These are phyloP conservation scores for Martes martes DNA, from an alignment of 2,113 vertebrate species.

Conservation along the genomic window DNA sequence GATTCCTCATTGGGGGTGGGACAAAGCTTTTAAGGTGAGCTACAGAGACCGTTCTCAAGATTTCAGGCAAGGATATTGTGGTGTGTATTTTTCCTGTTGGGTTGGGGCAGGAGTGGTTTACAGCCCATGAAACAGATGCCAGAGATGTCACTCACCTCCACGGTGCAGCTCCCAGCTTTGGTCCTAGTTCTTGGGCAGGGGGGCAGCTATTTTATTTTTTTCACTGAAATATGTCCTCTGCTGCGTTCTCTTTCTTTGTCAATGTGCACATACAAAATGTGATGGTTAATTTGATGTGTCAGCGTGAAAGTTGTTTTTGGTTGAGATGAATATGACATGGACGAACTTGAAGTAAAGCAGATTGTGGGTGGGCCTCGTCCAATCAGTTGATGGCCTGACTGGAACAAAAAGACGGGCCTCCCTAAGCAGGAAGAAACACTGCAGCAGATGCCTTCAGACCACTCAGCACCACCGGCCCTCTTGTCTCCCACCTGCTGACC, in stretches of 20 bases:
- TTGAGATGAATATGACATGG: background rate
- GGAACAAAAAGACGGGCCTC: background rate
- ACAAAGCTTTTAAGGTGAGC: background rate
- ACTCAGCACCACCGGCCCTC: background rate
- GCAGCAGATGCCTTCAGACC: rapidly evolving
- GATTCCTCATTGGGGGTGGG: background rate
- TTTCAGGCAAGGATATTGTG: background rate
- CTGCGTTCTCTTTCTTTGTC: background rate
- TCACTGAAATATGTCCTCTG: background rate
- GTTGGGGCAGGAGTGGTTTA: background rate
- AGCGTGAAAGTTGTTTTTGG: background rate
- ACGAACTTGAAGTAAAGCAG: background rate
- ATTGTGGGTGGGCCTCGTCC: background rate
- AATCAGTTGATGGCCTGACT: background rate
- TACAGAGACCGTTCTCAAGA: background rate
- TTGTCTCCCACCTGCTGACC: background rate
- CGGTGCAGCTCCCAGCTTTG: background rate
- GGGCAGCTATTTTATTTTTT: background rate
- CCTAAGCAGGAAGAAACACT: too few species aligned
- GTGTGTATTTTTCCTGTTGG: background rate
- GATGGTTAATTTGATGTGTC: background rate
- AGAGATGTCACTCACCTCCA: background rate
- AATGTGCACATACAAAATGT: background rate
- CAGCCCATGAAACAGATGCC: background rate
- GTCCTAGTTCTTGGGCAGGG: background rate